Evolutionary conservation across 2,888 invertebrate species (phyloP).

Genomic region (Drosophila infuscata): DNA sequence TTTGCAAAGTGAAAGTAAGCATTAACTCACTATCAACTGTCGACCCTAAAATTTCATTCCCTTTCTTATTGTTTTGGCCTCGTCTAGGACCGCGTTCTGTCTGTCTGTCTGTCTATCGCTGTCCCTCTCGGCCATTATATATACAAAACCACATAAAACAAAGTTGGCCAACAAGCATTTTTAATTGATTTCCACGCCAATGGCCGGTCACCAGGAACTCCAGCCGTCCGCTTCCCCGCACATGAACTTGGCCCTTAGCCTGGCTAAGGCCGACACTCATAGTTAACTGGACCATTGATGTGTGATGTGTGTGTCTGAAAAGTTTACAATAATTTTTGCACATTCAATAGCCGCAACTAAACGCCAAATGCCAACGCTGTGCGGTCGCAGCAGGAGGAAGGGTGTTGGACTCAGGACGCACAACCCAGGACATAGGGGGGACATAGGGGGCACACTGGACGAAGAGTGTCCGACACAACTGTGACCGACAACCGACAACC

Average conservation of each 20-base stretch:
- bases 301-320: constrained; percentile 74
- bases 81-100: neutral
- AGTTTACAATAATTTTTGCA: constrained; percentile 80
- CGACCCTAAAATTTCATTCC: neutral
- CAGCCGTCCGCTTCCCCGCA: neutral
- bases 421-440: neutral
- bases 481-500: constrained; percentile 62
- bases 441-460: constrained; percentile 14
- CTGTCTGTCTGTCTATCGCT: constrained; percentile 1
- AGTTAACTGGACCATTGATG: constrained; percentile 50
- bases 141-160: constrained; percentile 67
- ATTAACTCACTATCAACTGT: neutral
- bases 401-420: neutral
- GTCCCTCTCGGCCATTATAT: constrained; percentile 50
- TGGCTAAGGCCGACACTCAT: neutral
- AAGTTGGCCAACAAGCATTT: constrained; percentile 76
- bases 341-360: constrained; percentile 80
- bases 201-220: constrained; percentile 34
- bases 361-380: constrained; percentile 73
- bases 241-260: constrained; percentile 25
- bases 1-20: constrained; percentile 53
- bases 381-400: constrained; percentile 44
- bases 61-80: neutral
- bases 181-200: constrained; percentile 73
- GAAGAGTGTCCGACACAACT: constrained; percentile 66